Evolutionary conservation across 2,113 vertebrate species (phyloP).

Genomic region (Pteropus alecto): DNA sequence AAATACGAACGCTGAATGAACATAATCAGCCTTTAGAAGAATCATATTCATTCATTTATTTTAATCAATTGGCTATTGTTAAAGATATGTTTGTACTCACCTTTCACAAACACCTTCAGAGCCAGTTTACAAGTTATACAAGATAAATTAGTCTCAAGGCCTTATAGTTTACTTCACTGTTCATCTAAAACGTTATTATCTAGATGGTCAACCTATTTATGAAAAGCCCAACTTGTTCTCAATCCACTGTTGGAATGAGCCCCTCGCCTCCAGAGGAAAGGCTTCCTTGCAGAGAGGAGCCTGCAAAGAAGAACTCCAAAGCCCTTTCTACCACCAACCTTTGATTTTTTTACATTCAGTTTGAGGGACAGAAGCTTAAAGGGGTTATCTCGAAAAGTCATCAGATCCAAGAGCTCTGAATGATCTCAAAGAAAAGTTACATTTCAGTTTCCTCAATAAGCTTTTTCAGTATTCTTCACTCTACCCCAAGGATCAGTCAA

Average conservation of each 20-base stretch:
- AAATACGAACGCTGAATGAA: neutral
- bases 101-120: slow-evolving; percentile 12
- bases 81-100: neutral
- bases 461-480: neutral
- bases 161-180: neutral
- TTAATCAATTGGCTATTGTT: neutral
- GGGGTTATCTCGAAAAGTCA: neutral
- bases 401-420: neutral
- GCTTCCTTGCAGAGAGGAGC: neutral
- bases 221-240: neutral
- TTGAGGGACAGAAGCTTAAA: neutral
- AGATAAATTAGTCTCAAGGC: neutral
- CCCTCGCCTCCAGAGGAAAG: neutral
- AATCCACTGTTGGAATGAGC: neutral
- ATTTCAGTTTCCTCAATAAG: slow-evolving; percentile 4
- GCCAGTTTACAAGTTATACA: neutral
- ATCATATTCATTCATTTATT: neutral
- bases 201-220: neutral
- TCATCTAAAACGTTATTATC: neutral
- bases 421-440: neutral
- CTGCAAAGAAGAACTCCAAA: neutral
- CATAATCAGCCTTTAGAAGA: neutral
- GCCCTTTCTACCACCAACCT: neutral
- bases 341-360: neutral
- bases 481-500: neutral